Base-by-base conservation (phyloP, 2,113 vertebrate species). In the Pardalotus punctatus region DNA sequence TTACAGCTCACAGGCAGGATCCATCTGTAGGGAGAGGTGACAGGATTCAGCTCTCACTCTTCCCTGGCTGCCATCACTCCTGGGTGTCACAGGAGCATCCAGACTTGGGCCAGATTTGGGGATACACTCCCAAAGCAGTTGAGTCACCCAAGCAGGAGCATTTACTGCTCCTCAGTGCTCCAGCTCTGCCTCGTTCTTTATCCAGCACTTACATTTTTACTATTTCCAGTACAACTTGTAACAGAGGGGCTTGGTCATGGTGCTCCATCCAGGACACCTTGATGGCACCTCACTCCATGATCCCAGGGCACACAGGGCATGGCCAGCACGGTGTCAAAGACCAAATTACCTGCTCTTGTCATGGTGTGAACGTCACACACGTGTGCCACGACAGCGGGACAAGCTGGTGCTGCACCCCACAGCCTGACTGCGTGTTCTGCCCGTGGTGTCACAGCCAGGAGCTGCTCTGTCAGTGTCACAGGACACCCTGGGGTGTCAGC, bases 401-500 rank as follows among this genome's bases (percentile, higher is more conserved):
- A 6, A 29, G 64, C 64, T 57, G 66, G 4, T 70, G 65, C 45
- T 79, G 80, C 56, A 10, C n/a, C 24, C 2, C 29, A 14, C 47
- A 38, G 65, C 38, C 65, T 38, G 36, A 24, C 47, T 40, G 20
- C n/a, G 31, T 3, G 1, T 57, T 64, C 42, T 60, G 28, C n/a
- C 73, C 21, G 0, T 10, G 13, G 22, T 62, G 22, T 36, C 51
- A 9, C 4, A 18, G 65, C 38, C 56, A 12, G 56, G 24, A 78
- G 29, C 38, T 67, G 2, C 33, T n/a, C 56, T 22, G 10, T 10
- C 65, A 62, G 84, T 35, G 76, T 45, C 83, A 38, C 60, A 73
- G 50, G 22, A 48, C 4, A 1, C 50, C 2, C 54, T 7, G 0
- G 0, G 45, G 18, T 6, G 4, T 18, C 83, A 40, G 51, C 70